Base-by-base conservation (phyloP, 1,140 invertebrate species). In the Batillaria attramentaria region DNA sequence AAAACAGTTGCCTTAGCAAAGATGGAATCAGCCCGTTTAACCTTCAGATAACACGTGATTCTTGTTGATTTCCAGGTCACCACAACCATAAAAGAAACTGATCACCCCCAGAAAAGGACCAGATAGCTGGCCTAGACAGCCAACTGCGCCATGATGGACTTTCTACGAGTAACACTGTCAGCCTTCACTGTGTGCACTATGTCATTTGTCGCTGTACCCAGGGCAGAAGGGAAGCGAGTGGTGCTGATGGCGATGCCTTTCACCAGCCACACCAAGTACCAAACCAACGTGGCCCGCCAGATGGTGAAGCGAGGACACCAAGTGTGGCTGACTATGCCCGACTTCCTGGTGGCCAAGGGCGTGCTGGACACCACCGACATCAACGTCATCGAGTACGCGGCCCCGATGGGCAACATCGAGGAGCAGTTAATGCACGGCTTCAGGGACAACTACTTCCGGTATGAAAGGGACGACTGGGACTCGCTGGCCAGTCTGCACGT, bases 261-360 rank as follows among this genome's bases (percentile, higher is more conserved):
- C 37, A 73, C 72, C n/a, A 80, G 79, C 68, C 73, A 80, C 57
- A 24, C 60, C 37, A 35, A 50, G 13, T 72, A 68, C 69, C 74
- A 72, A 39, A 31, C 69, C 24, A 77, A 80, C 54, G 50, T 80
- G 8, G 79, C 72, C 35, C 50, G 35, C 5, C 50, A 0, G 4
- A 1, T 80, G 35, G 41, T 39, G 0, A 24, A 28, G 2, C 74
- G 62, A 13, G 79, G 79, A 18, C 79, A 80, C 46, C 41, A 78
- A n/a, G 77, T 75, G 65, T 81, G 72, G 70, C 4, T 81, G 2
- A 42, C 76, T n/a, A 43, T 81, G 4, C 72, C 80, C 3, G 72
- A 78, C n/a, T 74, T 74, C 33, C 6, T 81, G 42, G 8, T 60
- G 54, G 5, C 31, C 35, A 78, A 41, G 42, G 16, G n/a, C 18